phyloP scores from a whole-genome alignment of 2,888 invertebrate genomes.

The Hypomecis punctinalis region DNA sequence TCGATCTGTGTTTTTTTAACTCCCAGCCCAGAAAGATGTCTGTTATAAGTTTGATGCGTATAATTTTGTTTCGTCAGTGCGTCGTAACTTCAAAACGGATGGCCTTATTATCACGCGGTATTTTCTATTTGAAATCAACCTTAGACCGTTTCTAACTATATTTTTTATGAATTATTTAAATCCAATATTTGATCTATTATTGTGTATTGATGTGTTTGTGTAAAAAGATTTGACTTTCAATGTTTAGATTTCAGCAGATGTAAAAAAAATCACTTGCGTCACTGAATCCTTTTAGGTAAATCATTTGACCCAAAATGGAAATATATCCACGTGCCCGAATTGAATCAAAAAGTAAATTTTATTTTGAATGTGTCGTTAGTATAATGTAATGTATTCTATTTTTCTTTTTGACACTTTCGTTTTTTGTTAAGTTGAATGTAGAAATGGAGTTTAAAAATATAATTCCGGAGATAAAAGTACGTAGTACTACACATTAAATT shows the following conservation, averaged over 20 bases:
- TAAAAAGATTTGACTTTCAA: neutral
- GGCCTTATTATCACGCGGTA: no score
- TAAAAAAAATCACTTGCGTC: slow-evolving; percentile 22
- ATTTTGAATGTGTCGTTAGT: slow-evolving; percentile 4
- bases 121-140: no score
- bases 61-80: no score
- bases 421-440: no score
- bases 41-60: no score
- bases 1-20: no score
- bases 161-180: neutral
- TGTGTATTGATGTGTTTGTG: neutral
- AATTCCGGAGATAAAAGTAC: no score
- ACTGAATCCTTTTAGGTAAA: slow-evolving; percentile 35
- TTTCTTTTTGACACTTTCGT: neutral
- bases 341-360: slow-evolving; percentile 29
- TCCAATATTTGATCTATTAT: neutral
- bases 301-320: slow-evolving; percentile 25
- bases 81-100: no score
- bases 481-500: no score
- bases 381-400: neutral
- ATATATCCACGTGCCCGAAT: slow-evolving; percentile 9
- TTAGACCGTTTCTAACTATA: neutral
- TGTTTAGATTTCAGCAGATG: neutral
- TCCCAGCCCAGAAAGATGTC: no score
- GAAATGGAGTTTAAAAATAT: no score